Evolutionary conservation across 2,888 invertebrate genomes (phyloP), one percentile per base, ranked within the genome.

Genomic region (Lycia hirtaria): DNA sequence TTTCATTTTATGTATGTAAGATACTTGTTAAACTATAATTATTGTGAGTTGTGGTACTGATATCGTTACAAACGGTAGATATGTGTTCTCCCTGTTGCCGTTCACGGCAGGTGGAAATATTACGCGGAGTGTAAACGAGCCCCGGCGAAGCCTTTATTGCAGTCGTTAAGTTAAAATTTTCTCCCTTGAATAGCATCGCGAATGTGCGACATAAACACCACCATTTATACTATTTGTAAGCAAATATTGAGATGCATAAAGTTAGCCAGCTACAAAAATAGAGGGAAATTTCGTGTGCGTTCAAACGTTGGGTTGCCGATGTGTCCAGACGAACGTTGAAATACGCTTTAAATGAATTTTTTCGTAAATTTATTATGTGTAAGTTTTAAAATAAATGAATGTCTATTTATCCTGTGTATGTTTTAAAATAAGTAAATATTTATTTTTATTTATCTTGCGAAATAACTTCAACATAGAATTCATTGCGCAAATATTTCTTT

Each of bases 151-250:
- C 79, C 75, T 76, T 87, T 87, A 87, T 85, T 84, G 80, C 82
- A 75, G 69, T 80, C 84, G 85, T 87, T 85, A 85, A 84, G 80
- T 84, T 84, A 81, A 87, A 87, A 85, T 80, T 85, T 83, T 84
- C 85, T 80, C 80, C 76, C 75, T 75, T 81, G 80, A 81, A 84
- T 83, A 79, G 81, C 78, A 72, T 71, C 76, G 78, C 69, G 75
- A 82, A 81, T 78, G 79, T 75, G 77, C 77, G 68, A 73, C 75
- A 81, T 85, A 84, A 85, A 85, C 83, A 81, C 77, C 65, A 65
- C 69, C 78, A 75, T 84, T 85, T 81, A 78, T 81, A 79, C 78
- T 84, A 81, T 85, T 84, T 80, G 78, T 79, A 73, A 74, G 74
- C 73, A 70, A 75, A 75, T 80, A 81, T 82, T 73, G 77, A 73